phyloP scores from a whole-genome alignment of 2,888 invertebrate species.

The Drosophila cracens region DNA sequence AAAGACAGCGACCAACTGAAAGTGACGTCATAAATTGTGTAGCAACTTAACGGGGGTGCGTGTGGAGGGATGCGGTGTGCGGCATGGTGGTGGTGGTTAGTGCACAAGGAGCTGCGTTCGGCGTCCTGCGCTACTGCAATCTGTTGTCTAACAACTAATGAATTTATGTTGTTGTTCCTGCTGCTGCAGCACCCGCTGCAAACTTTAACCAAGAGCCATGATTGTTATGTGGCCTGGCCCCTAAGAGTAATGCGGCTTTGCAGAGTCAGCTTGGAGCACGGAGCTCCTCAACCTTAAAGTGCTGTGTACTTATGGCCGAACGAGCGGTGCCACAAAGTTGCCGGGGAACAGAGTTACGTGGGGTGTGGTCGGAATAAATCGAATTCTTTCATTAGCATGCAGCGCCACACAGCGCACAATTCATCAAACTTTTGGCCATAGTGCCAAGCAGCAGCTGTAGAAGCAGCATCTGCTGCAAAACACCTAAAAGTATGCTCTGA shows the following conservation, averaged over 20 bases:
- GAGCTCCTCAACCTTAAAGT: conserved; percentile 6
- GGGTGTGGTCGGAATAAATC: conserved; percentile 52
- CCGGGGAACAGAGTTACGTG: conserved; percentile 25
- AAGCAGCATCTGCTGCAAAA: conserved; percentile 58
- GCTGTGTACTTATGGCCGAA: conserved; percentile 22
- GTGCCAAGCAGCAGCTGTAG: conserved; percentile 19
- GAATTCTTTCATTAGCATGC: conserved; percentile 68
- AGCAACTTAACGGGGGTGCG: conserved; percentile 52
- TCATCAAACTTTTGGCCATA: conserved; percentile 57
- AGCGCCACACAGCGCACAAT: conserved; percentile 45
- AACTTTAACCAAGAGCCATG: conserved; percentile 66
- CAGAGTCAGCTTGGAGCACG: conserved; percentile 9
- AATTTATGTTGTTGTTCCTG: conserved; percentile 69
- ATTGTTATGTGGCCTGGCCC: conserved; percentile 57
- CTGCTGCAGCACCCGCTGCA: background rate
- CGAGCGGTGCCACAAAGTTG: conserved; percentile 43
- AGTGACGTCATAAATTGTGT: conserved; percentile 75
- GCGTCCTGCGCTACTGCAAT: conserved; percentile 27
- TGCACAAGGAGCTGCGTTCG: conserved; percentile 6
- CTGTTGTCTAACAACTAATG: conserved; percentile 70
- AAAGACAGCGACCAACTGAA: conserved; percentile 56
- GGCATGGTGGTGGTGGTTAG: background rate
- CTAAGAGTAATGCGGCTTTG: conserved; percentile 5
- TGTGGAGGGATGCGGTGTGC: background rate
- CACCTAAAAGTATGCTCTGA: conserved; percentile 64